Evolutionary conservation across 2,113 vertebrate genomes (phyloP).

Genomic region (Gasterosteus nipponicus): DNA sequence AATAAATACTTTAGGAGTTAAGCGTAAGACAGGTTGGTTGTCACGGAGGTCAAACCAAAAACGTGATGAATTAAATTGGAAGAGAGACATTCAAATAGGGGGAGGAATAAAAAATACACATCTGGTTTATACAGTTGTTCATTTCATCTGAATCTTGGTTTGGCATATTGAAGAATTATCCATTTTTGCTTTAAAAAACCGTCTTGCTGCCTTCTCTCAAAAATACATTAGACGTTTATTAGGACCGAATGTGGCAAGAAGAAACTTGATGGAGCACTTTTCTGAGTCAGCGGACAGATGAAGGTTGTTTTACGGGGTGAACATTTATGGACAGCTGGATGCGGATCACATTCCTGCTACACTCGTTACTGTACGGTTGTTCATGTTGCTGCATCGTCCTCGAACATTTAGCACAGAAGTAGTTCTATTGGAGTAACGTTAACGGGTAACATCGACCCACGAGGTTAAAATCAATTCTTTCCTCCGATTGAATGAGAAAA

Average conservation of each 20-base stretch:
- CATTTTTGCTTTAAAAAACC: not conserved
- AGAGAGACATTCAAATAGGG: slow-evolving; percentile 3
- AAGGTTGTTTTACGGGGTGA: not conserved
- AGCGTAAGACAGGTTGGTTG: slow-evolving; percentile 4
- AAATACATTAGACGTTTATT: not conserved
- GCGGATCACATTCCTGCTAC: slow-evolving; percentile 38
- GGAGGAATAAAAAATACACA: not conserved
- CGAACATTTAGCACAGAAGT: not conserved
- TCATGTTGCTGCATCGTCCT: slow-evolving; percentile 28
- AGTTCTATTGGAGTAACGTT: not conserved
- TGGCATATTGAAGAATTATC: not conserved
- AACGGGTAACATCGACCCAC: not conserved
- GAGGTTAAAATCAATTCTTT: not conserved
- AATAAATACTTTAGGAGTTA: slow-evolving; percentile 49
- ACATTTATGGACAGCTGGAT: not conserved
- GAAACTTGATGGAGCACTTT: not conserved
- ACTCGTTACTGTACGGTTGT: slow-evolving; percentile 24
- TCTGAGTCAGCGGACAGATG: not conserved
- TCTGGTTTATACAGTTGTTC: not conserved
- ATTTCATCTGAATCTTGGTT: not conserved
- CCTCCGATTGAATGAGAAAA: slow-evolving; percentile 1
- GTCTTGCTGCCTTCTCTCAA: not conserved
- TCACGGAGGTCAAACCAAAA: slow-evolving; percentile 5
- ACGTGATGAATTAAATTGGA: slow-evolving; percentile 2
- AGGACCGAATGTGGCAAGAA: slow-evolving; percentile 1